Evolutionary conservation across 2,888 invertebrate species (phyloP).

Genomic region (Gonocerus acuteangulatus): DNA sequence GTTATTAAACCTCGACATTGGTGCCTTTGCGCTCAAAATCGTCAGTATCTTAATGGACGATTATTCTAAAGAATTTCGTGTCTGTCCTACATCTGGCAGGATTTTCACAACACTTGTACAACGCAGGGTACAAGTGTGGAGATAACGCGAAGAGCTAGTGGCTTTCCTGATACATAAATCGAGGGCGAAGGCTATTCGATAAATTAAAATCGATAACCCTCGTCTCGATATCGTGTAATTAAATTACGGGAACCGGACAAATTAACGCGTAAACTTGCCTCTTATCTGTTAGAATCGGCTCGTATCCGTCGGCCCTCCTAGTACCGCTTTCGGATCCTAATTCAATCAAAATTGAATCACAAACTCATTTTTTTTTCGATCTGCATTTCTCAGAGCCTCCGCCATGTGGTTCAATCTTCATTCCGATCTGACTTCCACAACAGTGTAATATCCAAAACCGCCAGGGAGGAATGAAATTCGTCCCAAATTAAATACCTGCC

Average conservation of each 20-base stretch:
- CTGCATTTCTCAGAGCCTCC: neutral
- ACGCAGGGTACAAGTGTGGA: neutral
- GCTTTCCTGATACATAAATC: neutral
- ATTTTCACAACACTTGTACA: too few relatives aligned
- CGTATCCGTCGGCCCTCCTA: neutral
- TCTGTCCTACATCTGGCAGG: too few relatives aligned
- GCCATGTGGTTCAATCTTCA: neutral
- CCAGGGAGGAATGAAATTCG: neutral
- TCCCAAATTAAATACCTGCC: too few relatives aligned
- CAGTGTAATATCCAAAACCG: too few relatives aligned
- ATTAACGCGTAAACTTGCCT: neutral
- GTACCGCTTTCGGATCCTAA: neutral
- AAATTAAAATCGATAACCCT: conserved; percentile 16
- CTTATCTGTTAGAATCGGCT: conserved; percentile 1
- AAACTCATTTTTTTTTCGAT: neutral
- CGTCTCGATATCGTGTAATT: conserved; percentile 3
- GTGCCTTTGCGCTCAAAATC: too few relatives aligned
- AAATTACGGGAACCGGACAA: conserved; percentile 13
- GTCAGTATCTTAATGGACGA: too few relatives aligned
- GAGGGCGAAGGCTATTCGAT: neutral
- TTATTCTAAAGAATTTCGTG: too few relatives aligned
- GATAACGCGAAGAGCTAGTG: neutral
- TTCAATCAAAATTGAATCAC: conserved; percentile 16
- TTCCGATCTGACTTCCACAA: neutral
- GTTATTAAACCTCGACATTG: too few relatives aligned